Percentiles rank a stretch among this genome's conserved stretches.
phyloP scores from a whole-genome alignment of 2,888 invertebrate genomes.

The Melanostoma mellinum region DNA sequence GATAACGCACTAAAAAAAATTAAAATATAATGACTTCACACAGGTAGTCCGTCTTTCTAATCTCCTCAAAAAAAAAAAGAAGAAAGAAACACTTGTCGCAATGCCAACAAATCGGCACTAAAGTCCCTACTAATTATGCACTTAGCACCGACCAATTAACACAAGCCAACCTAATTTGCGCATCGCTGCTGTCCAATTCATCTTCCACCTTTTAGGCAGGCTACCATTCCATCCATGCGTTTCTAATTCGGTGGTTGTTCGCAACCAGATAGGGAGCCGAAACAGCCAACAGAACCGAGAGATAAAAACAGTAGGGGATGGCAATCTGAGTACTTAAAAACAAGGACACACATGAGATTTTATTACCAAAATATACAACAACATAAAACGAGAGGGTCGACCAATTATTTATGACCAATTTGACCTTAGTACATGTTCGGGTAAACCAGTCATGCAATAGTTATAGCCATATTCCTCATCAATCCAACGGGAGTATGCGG shows the following conservation, averaged over 20 bases:
- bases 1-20: background rate
- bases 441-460: conserved; percentile 1
- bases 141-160: conserved; percentile 63
- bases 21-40: background rate
- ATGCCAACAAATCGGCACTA: conserved; percentile 49
- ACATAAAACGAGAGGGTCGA: conserved; percentile 44
- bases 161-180: conserved; percentile 58
- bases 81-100: conserved; percentile 40
- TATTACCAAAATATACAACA: conserved; percentile 27
- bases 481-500: conserved; percentile 37
- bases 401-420: conserved; percentile 68
- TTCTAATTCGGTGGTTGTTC: conserved; percentile 56
- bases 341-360: conserved; percentile 27
- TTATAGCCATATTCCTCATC: conserved; percentile 21
- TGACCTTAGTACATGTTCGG: conserved; percentile 31
- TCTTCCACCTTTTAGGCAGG: background rate
- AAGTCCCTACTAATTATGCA: conserved; percentile 63
- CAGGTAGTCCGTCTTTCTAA: background rate
- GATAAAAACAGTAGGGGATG: conserved; percentile 30
- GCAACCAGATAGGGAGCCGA: conserved; percentile 56
- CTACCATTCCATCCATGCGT: conserved; percentile 36
- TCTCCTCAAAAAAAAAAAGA: background rate
- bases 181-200: conserved; percentile 43
- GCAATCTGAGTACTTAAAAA: conserved; percentile 16
- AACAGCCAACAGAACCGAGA: conserved; percentile 32